Evolutionary conservation across 2,888 invertebrate species (phyloP).

Genomic region (Drepana falcataria): DNA sequence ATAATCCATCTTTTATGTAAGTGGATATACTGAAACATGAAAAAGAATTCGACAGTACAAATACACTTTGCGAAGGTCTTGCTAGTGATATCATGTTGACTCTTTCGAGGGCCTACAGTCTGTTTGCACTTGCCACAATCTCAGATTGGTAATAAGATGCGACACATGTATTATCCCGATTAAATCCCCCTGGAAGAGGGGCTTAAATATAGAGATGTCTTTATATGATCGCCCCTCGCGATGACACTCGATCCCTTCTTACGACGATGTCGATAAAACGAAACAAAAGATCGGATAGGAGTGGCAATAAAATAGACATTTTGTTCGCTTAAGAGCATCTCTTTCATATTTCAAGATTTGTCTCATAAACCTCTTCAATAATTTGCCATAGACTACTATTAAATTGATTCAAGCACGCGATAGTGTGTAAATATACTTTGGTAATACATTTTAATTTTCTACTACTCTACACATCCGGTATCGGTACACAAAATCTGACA

Average conservation of each 20-base stretch:
- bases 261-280: constrained; percentile 2
- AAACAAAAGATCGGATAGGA: constrained; percentile 1
- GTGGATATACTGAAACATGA: constrained; percentile 44
- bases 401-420: neutral
- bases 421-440: neutral
- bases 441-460: neutral
- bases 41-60: constrained; percentile 60
- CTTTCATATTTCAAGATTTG: neutral
- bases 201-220: constrained; percentile 64
- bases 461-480: constrained; percentile 8
- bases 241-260: constrained; percentile 15
- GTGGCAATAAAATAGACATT: neutral
- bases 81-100: constrained; percentile 73
- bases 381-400: neutral
- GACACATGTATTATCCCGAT: constrained; percentile 75
- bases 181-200: constrained; percentile 65
- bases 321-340: neutral
- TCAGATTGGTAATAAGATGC: constrained; percentile 76
- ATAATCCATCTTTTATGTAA: constrained; percentile 37
- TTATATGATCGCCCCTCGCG: constrained; percentile 29
- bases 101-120: constrained; percentile 51
- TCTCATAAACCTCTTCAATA: neutral
- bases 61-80: constrained; percentile 56
- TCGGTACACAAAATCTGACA: constrained; percentile 33
- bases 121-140: constrained; percentile 71